Evolutionary conservation across 2,113 vertebrate species (phyloP).

Genomic region (Nothocercus julius): DNA sequence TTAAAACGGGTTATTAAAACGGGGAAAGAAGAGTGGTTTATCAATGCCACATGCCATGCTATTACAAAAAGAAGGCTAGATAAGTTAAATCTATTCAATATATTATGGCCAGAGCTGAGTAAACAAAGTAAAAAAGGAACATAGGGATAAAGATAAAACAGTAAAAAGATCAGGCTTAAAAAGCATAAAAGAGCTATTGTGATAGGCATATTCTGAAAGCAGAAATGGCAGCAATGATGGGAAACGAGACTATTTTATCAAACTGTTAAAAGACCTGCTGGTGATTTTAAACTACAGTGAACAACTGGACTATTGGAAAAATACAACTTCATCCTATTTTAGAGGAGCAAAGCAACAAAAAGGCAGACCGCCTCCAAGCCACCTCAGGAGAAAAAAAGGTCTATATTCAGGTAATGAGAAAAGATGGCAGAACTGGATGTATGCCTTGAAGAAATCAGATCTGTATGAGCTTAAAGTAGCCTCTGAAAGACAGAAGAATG

Average conservation of each 20-base stretch:
- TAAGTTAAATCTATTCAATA: conserved; percentile 14
- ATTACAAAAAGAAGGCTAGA: not conserved
- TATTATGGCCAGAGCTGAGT: not conserved
- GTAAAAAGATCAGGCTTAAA: not conserved
- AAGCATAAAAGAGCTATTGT: not conserved
- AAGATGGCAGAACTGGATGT: not conserved
- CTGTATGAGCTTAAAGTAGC: not conserved
- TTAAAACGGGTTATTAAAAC: conserved; percentile 31
- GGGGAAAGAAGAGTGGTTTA: conserved; percentile 23
- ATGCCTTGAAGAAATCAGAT: not conserved
- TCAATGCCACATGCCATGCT: not conserved
- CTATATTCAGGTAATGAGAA: not conserved
- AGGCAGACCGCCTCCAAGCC: not conserved
- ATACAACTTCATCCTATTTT: not conserved
- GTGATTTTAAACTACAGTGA: not conserved
- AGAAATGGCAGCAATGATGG: not conserved
- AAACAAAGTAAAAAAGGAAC: conserved; percentile 30
- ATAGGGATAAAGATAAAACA: not conserved
- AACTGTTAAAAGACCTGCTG: conserved; percentile 9
- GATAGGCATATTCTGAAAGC: not conserved
- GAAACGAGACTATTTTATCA: not conserved
- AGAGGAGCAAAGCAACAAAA: not conserved
- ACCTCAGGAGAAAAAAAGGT: not conserved
- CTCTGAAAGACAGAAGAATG: not conserved
- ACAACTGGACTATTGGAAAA: not conserved